Evolutionary conservation across 1,140 invertebrate species (phyloP).

Genomic region (Drosophila kanapiae): DNA sequence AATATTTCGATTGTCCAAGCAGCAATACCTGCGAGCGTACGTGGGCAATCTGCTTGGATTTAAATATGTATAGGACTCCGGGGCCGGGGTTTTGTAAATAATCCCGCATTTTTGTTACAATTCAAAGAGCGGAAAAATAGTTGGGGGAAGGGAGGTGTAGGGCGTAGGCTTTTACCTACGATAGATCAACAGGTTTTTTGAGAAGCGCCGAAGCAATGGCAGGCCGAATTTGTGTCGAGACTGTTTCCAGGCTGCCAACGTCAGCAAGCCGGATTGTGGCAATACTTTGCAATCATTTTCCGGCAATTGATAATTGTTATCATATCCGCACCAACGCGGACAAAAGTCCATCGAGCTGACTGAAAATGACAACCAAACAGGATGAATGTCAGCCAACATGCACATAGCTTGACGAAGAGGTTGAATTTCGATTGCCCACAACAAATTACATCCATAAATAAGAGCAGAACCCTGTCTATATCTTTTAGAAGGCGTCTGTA

Average conservation of each 20-base stretch:
- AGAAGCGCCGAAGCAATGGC: not conserved
- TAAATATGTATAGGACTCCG: not conserved
- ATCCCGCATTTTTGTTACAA: not conserved
- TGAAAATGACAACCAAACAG: not conserved
- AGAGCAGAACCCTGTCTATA: not conserved
- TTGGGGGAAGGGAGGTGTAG: not conserved
- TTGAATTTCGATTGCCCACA: not conserved
- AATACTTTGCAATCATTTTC: slow-evolving; percentile 15
- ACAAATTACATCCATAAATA: slow-evolving; percentile 16
- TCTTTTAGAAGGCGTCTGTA: slow-evolving; percentile 30
- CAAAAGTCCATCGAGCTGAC: slow-evolving; percentile 27
- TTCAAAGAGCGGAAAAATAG: not conserved
- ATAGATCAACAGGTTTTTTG: slow-evolving; percentile 41
- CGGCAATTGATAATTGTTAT: slow-evolving; percentile 43
- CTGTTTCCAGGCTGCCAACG: slow-evolving; percentile 52
- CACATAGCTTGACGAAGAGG: not conserved
- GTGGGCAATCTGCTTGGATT: slow-evolving; percentile 4
- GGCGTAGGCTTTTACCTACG: slow-evolving; percentile 7
- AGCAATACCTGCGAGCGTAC: not conserved
- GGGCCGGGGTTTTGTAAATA: not conserved
- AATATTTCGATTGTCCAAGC: not conserved
- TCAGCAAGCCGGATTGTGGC: slow-evolving; percentile 44
- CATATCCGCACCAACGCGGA: slow-evolving; percentile 1
- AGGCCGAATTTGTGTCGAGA: not conserved
- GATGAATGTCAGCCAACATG: not conserved